Evolutionary conservation across 2,113 vertebrate species (phyloP).

Genomic region (Ctenomys sociabilis): DNA sequence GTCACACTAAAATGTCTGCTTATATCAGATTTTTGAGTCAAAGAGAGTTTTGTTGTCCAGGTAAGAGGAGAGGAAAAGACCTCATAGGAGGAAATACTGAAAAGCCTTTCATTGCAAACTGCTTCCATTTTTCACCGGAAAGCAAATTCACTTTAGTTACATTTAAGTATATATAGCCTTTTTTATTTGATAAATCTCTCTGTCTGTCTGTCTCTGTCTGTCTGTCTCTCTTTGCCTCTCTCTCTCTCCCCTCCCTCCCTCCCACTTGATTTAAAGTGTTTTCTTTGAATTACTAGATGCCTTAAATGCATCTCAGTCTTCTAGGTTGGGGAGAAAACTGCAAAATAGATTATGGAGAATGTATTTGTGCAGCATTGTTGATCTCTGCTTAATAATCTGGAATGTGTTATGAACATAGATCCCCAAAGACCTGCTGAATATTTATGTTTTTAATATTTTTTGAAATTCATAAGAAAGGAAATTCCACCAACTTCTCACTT

Average conservation of each 20-base stretch:
- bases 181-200: conserved; percentile 29
- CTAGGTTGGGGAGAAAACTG: neutral
- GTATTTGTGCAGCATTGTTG: neutral
- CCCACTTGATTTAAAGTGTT: neutral
- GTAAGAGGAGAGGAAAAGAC: conserved; percentile 60
- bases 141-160: conserved; percentile 55
- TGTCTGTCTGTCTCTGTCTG: neutral
- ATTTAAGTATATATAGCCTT: neutral
- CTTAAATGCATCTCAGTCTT: conserved; percentile 6
- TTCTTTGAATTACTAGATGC: conserved; percentile 39
- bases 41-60: conserved; percentile 69
- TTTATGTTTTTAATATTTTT: neutral
- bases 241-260: neutral
- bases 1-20: conserved; percentile 63
- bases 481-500: neutral
- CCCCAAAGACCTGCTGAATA: neutral
- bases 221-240: neutral
- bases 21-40: conserved; percentile 75
- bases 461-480: conserved; percentile 32
- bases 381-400: neutral
- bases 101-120: conserved; percentile 5
- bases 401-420: neutral
- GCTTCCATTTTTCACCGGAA: conserved; percentile 18
- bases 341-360: neutral
- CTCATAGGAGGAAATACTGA: conserved; percentile 43